Conservation (phyloP, 92 coral and sea anemone genomes). For the Galaxea fascicularis region DNA sequence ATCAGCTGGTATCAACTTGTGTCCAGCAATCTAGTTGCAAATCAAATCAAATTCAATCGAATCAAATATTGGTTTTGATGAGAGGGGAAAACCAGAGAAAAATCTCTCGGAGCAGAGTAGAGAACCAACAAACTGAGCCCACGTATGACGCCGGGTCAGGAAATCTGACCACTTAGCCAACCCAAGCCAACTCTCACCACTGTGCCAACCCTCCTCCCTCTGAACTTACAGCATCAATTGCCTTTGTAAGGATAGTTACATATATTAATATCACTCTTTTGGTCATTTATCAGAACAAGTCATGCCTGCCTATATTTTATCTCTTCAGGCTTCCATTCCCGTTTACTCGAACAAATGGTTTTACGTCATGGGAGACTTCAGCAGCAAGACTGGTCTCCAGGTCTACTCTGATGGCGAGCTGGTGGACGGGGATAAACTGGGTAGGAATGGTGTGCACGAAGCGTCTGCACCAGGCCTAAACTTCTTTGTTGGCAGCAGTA, state of each 20-base stretch:
- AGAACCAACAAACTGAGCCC: no score
- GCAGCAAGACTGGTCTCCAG: slow-evolving; percentile 81
- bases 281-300: background rate
- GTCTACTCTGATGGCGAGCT: slow-evolving; percentile 74
- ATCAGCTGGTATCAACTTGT: no score
- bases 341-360: slow-evolving; percentile 78
- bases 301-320: background rate
- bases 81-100: no score
- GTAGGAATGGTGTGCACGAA: slow-evolving; percentile 56
- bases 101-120: no score
- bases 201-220: no score
- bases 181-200: no score
- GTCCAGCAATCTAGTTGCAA: no score
- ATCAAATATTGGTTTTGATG: no score
- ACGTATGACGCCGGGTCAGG: background rate
- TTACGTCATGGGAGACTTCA: slow-evolving; percentile 80
- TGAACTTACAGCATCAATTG: no score
- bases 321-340: slow-evolving; percentile 72
- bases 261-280: background rate
- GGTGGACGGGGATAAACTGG: slow-evolving; percentile 49
- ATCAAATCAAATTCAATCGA: no score
- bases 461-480: slow-evolving; percentile 58
- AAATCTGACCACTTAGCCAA: no score
- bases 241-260: no score
- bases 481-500: slow-evolving; percentile 85